Evolutionary conservation across 2,888 invertebrate species (phyloP).

Genomic region (Troides oblongomaculatus): DNA sequence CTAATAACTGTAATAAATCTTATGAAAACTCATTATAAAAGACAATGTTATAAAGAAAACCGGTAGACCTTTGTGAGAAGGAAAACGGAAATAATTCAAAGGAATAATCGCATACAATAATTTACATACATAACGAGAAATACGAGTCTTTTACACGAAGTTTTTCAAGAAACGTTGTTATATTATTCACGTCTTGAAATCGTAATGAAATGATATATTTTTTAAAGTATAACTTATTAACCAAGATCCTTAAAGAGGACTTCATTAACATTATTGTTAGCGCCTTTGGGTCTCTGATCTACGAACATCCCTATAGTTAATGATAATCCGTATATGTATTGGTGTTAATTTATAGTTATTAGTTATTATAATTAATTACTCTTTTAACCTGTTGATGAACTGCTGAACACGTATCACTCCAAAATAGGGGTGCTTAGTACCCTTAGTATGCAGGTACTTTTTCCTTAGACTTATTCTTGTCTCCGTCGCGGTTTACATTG

Average conservation of each 20-base stretch:
- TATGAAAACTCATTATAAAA: constrained; percentile 3
- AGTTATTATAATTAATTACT: too few species aligned
- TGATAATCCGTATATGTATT: too few species aligned
- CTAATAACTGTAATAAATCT: background rate
- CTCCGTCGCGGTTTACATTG: too few species aligned
- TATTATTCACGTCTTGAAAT: background rate
- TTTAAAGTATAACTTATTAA: background rate
- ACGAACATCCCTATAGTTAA: too few species aligned
- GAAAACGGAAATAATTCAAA: constrained; percentile 14
- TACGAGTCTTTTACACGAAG: background rate
- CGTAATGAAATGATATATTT: background rate
- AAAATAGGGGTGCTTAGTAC: too few species aligned
- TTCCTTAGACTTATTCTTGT: too few species aligned
- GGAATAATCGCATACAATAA: constrained; percentile 7
- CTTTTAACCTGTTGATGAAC: too few species aligned
- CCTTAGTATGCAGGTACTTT: too few species aligned
- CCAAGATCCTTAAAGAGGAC: background rate
- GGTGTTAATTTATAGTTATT: too few species aligned
- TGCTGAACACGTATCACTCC: too few species aligned
- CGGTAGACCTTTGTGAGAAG: constrained; percentile 2
- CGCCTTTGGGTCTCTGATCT: too few species aligned
- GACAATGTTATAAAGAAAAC: constrained; percentile 5
- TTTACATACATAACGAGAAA: constrained; percentile 7
- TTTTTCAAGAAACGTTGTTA: background rate
- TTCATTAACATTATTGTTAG: background rate